These are phyloP conservation scores for Lasius fuliginosus DNA, from an alignment of 2,888 invertebrate genomes.

Conservation along the genomic window DNA sequence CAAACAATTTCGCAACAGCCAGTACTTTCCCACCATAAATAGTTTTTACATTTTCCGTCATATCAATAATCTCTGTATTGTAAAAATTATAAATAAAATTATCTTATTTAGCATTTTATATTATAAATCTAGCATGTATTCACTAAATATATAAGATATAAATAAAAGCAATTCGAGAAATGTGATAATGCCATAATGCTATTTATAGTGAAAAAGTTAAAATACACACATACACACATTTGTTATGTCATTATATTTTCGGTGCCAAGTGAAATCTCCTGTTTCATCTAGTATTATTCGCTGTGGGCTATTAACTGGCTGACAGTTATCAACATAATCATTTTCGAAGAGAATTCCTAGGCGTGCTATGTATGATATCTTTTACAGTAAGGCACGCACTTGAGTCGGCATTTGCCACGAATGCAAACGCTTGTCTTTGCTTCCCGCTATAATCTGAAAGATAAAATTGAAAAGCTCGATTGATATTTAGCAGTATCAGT, in stretches of 20 bases:
- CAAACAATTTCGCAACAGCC: conserved; percentile 14
- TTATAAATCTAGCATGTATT: neutral
- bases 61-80: neutral
- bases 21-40: conserved; percentile 36
- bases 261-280: neutral
- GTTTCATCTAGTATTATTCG: neutral
- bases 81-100: conserved; percentile 12
- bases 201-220: conserved; percentile 44
- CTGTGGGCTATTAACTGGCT: neutral
- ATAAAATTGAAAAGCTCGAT: neutral
- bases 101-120: conserved; percentile 22
- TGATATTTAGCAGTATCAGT: neutral
- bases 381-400: conserved; percentile 78
- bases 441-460: conserved; percentile 90
- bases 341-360: conserved; percentile 39
- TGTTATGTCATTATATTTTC: conserved; percentile 7
- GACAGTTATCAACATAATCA: neutral
- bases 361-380: conserved; percentile 56
- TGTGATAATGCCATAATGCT: conserved; percentile 4
- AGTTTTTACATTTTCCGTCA: conserved; percentile 5
- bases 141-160: neutral
- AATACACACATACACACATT: neutral
- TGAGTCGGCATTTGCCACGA: conserved; percentile 89
- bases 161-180: conserved; percentile 11
- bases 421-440: conserved; percentile 90